Percentiles rank a stretch among this genome's conserved stretches.
Conservation (phyloP, 2,888 invertebrate genomes). For the Dione vanillae region DNA sequence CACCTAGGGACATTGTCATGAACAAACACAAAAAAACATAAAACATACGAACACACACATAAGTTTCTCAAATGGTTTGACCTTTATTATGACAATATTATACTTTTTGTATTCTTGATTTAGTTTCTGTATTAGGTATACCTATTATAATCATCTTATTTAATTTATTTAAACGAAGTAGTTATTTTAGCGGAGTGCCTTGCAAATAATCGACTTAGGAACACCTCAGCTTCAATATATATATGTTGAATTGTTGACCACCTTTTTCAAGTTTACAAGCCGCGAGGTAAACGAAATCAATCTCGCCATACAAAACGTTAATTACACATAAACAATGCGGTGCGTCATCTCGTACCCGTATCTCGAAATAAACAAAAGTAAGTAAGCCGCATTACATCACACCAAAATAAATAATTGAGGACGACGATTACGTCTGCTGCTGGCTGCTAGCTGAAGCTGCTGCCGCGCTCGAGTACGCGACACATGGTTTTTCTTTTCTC, state of each 20-base stretch:
- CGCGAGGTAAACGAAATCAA: background rate
- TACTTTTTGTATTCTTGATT: too few relatives aligned
- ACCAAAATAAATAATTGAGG: constrained; percentile 29
- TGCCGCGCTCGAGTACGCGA: background rate
- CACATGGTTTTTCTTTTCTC: background rate
- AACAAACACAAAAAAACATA: constrained; percentile 17
- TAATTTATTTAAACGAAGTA: too few relatives aligned
- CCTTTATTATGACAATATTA: background rate
- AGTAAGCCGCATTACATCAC: constrained; percentile 25
- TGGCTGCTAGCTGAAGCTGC: too few relatives aligned
- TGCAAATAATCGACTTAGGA: too few relatives aligned
- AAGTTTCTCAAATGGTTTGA: background rate
- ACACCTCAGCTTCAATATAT: too few relatives aligned
- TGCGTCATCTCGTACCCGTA: constrained; percentile 21
- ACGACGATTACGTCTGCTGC: constrained; percentile 17
- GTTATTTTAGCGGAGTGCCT: too few relatives aligned
- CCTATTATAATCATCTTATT: too few relatives aligned
- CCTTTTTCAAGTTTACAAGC: constrained; percentile 3
- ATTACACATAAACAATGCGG: constrained; percentile 31
- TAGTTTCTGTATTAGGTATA: too few relatives aligned
- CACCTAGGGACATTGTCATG: constrained; percentile 57
- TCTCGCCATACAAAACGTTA: constrained; percentile 24
- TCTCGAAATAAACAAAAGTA: constrained; percentile 32
- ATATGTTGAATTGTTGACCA: background rate
- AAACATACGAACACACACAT: background rate